Conservation (phyloP, 1,140 invertebrate genomes). For the Nephila pilipes region DNA sequence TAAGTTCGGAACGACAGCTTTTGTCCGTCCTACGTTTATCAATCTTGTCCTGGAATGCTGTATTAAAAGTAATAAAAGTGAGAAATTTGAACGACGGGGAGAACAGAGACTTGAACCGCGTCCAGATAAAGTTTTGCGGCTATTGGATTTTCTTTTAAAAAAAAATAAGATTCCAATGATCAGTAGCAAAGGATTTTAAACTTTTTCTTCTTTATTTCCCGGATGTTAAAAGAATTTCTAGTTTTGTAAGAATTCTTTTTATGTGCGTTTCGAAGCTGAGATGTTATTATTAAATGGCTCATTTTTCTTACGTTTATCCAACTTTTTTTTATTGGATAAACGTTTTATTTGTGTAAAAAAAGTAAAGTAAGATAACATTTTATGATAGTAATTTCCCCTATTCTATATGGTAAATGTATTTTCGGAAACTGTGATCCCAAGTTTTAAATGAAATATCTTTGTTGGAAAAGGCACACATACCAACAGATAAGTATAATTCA, state of each 20-base stretch:
- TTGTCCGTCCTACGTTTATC: not conserved
- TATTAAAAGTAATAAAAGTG: conserved; percentile 23
- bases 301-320: not conserved
- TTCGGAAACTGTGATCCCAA: not conserved
- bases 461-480: not conserved
- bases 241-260: not conserved
- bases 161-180: not conserved
- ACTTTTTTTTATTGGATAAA: not conserved
- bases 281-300: not conserved
- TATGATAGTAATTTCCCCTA: not conserved
- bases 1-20: not conserved
- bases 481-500: too few relatives aligned
- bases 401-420: not conserved
- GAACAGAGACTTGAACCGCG: not conserved
- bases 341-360: not conserved
- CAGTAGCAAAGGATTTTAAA: not conserved
- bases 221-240: not conserved
- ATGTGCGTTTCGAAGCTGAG: not conserved
- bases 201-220: too few relatives aligned
- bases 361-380: not conserved
- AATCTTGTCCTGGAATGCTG: not conserved
- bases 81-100: not conserved
- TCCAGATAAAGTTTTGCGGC: conserved; percentile 19
- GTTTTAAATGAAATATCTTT: not conserved
- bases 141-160: not conserved